Base-by-base conservation (phyloP, 2,113 vertebrate genomes). In the Chlorocebus sabaeus region DNA sequence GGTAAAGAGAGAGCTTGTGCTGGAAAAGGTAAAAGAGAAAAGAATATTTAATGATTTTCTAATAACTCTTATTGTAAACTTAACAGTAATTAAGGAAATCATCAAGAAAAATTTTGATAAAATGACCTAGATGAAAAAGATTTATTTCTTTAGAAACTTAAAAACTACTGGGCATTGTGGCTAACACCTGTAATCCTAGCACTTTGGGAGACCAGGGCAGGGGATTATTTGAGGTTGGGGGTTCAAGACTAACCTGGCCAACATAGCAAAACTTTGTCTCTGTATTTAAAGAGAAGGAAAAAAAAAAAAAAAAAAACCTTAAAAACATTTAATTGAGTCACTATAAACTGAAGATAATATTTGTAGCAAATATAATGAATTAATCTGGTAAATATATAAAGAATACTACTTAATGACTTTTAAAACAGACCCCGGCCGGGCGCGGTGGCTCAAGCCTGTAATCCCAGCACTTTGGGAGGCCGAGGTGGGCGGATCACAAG, bases 401-500 rank as follows among this genome's bases (percentile, higher is more conserved):
- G 16, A 94, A 12, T 86, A n/a, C 22, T 94, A 81, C 27, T 87
- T 73, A 78, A 6, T 89, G n/a, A 57, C 89, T 93, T 91, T 96
- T 93, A 50, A 82, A 91, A 86, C 8, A 89, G 57, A 73, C 7
- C 73, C 27, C 59, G 38, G 38, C 38, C 38, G 38, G 38, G 38
- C 38, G 38, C 38, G 38, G 38, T 38, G 38, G 38, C 38, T 38
- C 38, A 38, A 38, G 38, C 38, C 38, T 38, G 38, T 38, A 38
- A 38, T 38, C 38, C 38, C 38, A 38, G 38, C 38, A 38, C 38
- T 38, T 38, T 38, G 38, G 38, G 38, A 38, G 38, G 38, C 38
- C 38, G 38, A 38, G 38, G 38, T 38, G 38, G 38, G 38, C 38
- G 38, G 38, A 38, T 38, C 38, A 38, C 38, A 38, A 38, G 38